Evolutionary conservation across 2,888 invertebrate genomes (phyloP), one percentile per base, ranked within the genome.

Genomic region (Amphipyra berbera): DNA sequence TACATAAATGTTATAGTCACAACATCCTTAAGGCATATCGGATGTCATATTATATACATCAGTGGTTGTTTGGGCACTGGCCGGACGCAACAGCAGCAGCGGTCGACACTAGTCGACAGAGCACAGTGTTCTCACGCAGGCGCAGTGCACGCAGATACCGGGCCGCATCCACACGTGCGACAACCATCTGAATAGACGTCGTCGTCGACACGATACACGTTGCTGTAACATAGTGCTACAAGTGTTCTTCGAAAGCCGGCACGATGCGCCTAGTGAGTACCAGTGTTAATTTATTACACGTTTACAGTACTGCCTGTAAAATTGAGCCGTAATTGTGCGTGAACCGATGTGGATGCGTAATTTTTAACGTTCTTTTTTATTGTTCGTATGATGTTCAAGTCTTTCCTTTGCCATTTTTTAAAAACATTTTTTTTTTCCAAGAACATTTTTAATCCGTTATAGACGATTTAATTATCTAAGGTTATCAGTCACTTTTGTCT

Each of bases 231-330:
- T 61, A 77, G 83, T 83, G 83, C 68, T 60, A 68, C 76, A 65
- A 76, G 82, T 79, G 82, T 74, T 63, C 75, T 57, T 74, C 79
- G 78, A 84, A 79, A 78, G 77, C 81, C 82, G 83, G 83, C 91
- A 92, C 73, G 77, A 93, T 94, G 92, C 90, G 89, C 83, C 83
- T 83, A 85, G 94, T 94, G 86, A 91, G 94, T 94, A 90, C 78
- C 68, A 75, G 90, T 90, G 90, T 81, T 79, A 44, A 62, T 67
- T 61, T 67, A 44, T 55, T 70, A 42, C 21, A 50, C 12, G 74
- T 61, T 54, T 46, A 52, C 65, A 61, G 81, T 77, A 67, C 40
- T 63, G 53, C 47, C 52, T 60, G 21, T 64, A 33, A 62, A 65
- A 30, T 44, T 48, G 10, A 15, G 35, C 12, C 35, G 14, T 48